Evolutionary conservation across 2,113 vertebrate species (phyloP), one percentile per base, ranked within the genome.

Genomic region (Silurus glanis): DNA sequence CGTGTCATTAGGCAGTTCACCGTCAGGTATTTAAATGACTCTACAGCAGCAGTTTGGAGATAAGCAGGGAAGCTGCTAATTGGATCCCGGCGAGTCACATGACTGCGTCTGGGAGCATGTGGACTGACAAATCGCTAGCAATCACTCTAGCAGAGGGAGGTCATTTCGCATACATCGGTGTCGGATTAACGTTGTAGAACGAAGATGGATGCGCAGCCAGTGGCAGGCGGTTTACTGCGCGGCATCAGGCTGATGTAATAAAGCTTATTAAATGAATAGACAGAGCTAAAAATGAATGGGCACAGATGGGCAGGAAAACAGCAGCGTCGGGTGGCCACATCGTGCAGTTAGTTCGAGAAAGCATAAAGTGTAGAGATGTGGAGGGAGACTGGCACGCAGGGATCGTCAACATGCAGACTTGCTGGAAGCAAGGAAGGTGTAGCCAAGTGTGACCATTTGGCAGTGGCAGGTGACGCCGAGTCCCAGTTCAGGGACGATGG

Each of bases 401-500:
- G 59, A 25, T 66, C 55, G 45, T 49, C 21, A 17, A 25, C 55
- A 80, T 85, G 76, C 9, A 45, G 83, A 61, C 25, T 71, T 25
- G 67, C 25, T 74, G 79, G 72, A 69, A 49, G 25, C 13, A 47
- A 83, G 19, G 59, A 80, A 4, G 53, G 66, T n/a, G 12, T 82
- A 49, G 72, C 76, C 55, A 69, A 84, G 86, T 81, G 84, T 88
- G 84, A 75, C 86, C 28, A 23, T 80, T 80, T 80, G 78, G 56
- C 19, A 9, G 58, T 23, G 78, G 78, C 37, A 80, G 78, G 78
- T 80, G 56, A 80, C 47, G 28, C 58, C 21, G 56, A 13, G 58
- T 80, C 58, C 56, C 14, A 61, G 56, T 28, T 47, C 19, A 6
- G 78, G 47, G 78, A 80, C 28, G 93, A 95, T 93, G 91, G 92